phyloP scores from a whole-genome alignment of 2,113 vertebrate species.

The Sapayoa aenigma region DNA sequence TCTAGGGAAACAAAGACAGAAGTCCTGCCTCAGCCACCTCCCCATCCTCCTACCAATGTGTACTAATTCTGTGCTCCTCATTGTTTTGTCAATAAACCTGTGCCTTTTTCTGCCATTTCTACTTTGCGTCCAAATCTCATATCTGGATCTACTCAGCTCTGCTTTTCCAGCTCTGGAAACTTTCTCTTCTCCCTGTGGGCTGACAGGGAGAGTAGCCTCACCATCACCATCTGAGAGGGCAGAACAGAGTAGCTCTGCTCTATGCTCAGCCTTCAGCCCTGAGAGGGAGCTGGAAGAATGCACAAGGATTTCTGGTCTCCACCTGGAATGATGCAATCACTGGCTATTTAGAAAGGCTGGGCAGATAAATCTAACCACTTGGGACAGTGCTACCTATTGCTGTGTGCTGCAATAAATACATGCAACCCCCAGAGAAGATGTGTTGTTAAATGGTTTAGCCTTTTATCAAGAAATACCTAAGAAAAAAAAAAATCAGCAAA shows the following conservation, averaged over 20 bases:
- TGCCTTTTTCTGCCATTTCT: not conserved
- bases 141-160: not conserved
- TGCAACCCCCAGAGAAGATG: not conserved
- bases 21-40: not conserved
- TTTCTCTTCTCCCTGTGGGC: not conserved
- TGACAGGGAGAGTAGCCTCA: not conserved
- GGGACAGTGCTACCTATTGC: not conserved
- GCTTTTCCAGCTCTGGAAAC: not conserved
- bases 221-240: not conserved
- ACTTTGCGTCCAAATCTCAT: not conserved
- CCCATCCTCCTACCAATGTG: not conserved
- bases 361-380: not conserved
- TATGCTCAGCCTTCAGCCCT: accelerated
- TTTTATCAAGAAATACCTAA: not conserved
- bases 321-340: not conserved
- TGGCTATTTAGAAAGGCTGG: not conserved
- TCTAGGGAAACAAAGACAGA: not conserved
- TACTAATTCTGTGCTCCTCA: not conserved
- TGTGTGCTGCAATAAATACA: not conserved
- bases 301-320: not conserved
- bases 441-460: not conserved
- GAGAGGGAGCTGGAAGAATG: not conserved
- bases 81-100: not conserved
- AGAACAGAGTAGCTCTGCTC: not conserved
- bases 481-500: not conserved